Evolutionary conservation across 1,140 invertebrate genomes (phyloP).

Genomic region (Drosophila punjabiensis): DNA sequence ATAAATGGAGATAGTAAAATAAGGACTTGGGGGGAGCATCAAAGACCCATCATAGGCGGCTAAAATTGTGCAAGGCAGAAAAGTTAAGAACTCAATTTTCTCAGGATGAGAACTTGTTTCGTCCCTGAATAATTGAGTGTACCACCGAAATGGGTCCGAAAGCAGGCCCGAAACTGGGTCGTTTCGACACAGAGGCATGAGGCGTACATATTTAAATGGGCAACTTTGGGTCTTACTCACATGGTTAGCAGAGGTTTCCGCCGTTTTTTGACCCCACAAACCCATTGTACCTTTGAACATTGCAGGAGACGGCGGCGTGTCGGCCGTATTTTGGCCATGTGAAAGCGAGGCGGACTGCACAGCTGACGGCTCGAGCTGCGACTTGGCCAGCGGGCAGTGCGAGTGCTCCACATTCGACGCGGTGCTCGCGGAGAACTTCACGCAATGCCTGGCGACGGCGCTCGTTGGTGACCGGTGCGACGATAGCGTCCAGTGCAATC

Average conservation of each 20-base stretch:
- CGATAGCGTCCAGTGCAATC: conserved; percentile 83
- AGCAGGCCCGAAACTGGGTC: conserved; percentile 20
- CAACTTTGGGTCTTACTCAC: neutral
- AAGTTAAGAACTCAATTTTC: neutral
- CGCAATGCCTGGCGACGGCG: conserved; percentile 77
- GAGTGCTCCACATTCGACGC: conserved; percentile 65
- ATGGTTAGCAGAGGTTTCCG: neutral
- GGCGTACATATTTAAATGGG: conserved; percentile 30
- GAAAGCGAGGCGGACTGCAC: conserved; percentile 72
- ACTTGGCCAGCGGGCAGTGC: conserved; percentile 55
- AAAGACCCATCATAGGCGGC: neutral
- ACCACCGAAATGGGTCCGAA: neutral
- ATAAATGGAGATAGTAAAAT: neutral
- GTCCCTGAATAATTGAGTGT: conserved; percentile 26
- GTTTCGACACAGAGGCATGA: conserved; percentile 12
- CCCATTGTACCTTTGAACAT: conserved; percentile 15
- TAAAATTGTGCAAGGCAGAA: conserved; percentile 7
- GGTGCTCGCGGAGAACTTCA: conserved; percentile 71
- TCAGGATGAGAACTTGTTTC: conserved; percentile 1
- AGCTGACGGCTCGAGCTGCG: conserved; percentile 71
- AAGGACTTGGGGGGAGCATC: neutral
- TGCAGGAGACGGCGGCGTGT: conserved; percentile 62
- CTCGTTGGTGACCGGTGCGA: conserved; percentile 82
- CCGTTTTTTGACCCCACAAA: neutral
- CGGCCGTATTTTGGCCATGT: conserved; percentile 81